These are phyloP conservation scores for Nesidiocoris tenuis DNA, from an alignment of 2,888 invertebrate genomes.

Conservation along the genomic window DNA sequence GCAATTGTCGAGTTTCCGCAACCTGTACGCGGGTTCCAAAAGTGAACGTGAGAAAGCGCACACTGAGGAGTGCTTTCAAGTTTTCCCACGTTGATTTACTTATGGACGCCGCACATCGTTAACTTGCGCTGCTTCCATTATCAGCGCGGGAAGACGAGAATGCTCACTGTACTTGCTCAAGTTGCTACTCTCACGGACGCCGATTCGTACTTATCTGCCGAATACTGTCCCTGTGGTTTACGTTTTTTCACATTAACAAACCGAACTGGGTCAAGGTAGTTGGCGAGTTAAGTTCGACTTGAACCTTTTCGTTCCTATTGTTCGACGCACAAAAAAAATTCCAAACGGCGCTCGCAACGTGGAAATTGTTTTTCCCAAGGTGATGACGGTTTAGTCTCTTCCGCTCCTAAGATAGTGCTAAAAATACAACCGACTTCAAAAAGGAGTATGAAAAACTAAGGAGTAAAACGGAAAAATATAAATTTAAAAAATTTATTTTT, in stretches of 20 bases:
- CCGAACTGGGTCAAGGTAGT: background rate
- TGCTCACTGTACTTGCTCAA: background rate
- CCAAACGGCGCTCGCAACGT: too few species aligned
- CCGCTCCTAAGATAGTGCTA: too few species aligned
- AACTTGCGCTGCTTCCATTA: background rate
- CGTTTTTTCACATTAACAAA: slow-evolving; percentile 1
- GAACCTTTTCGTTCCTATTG: too few species aligned
- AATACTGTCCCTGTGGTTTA: background rate
- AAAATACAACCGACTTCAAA: too few species aligned
- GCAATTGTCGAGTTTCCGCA: background rate
- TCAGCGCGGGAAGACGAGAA: background rate
- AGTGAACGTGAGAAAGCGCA: background rate
- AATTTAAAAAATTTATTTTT: too few species aligned
- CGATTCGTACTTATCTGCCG: background rate
- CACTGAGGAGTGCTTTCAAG: too few species aligned
- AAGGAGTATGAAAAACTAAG: too few species aligned
- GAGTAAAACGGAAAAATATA: too few species aligned
- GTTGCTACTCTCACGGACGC: background rate
- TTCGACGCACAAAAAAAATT: too few species aligned
- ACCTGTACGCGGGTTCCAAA: background rate
- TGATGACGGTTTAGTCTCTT: too few species aligned
- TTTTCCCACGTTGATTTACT: background rate
- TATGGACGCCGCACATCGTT: background rate
- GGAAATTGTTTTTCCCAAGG: too few species aligned
- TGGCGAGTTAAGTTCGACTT: too few species aligned